Evolutionary conservation across 2,888 invertebrate genomes (phyloP), one percentile per base, ranked within the genome.

Genomic region (Atrina japonica): DNA sequence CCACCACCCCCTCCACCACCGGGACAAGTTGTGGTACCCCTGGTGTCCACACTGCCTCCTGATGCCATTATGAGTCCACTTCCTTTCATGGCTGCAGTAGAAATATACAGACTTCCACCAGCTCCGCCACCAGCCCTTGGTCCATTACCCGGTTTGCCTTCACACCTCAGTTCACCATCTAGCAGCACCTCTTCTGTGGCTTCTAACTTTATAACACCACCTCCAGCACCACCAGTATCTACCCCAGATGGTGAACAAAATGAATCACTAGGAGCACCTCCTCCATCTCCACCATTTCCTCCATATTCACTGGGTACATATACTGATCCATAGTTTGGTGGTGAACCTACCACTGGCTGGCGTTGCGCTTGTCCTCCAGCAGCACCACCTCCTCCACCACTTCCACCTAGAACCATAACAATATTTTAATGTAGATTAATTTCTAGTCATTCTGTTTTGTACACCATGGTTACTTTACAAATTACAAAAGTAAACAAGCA

Each of bases 1-100:
- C 85, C 85, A n/a, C 83, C 85, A 11, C 79, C 79, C n/a, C 85
- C 85, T 29, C 84, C 84, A n/a, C 85, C 85, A 60, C 85, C 85
- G 0, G 43, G 69, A 70, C 84, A 83, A 30, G 60, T 58, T 2
- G 78, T 60, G n/a, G 47, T 47, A 27, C 61, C 73, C n/a, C 2
- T 29, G 1, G 61, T 41, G 30, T 65, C 52, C 25, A 76, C 75
- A 16, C 70, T 60, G 7, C 83, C 83, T 30, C 83, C 83, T 3
- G 65, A 64, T 11, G 78, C 81, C 29, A 66, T 68, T 6, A 83
- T 73, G 0, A 59, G 18, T 3, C 83, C 83, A 25, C 71, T 71
- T 5, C 83, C 83, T 47, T 55, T 58, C 61, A 81, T 61, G 25
- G 59, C 43, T 3, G 29, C 43, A 16, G 80, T 77, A 43, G 69